These are phyloP conservation scores for Lepidurus arcticus DNA, from an alignment of 1,140 invertebrate species.

Conservation along the genomic window DNA sequence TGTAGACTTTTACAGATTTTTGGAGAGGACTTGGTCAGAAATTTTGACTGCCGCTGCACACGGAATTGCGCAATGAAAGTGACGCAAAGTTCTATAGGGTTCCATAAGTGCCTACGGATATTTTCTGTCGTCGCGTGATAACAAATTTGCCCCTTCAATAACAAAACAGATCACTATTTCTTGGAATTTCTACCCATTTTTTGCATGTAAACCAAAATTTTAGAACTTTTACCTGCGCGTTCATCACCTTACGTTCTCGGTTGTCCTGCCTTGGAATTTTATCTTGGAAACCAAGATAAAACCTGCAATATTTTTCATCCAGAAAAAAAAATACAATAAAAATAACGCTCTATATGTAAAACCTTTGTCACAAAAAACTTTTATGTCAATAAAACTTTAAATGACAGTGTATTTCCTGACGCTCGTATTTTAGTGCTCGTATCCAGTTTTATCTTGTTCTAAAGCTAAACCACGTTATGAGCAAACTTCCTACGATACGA, in stretches of 20 bases:
- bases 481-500: neutral
- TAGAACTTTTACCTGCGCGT: neutral
- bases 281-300: too few species aligned
- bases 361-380: neutral
- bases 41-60: neutral
- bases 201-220: conserved; percentile 12
- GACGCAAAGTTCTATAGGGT: neutral
- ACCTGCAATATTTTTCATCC: too few species aligned
- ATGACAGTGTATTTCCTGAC: neutral
- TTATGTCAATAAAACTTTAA: neutral
- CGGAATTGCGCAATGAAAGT: neutral
- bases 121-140: neutral
- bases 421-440: neutral
- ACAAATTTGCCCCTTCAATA: neutral
- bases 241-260: neutral
- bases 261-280: neutral
- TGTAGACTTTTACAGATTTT: neutral
- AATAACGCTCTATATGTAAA: too few species aligned
- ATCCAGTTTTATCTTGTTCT: neutral
- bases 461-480: neutral
- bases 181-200: conserved; percentile 5
- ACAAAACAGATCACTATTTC: neutral
- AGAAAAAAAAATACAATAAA: too few species aligned
- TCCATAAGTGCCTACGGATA: conserved; percentile 1
- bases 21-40: neutral